Conservation (phyloP, 2,888 invertebrate genomes). For the Gibbula magus region DNA sequence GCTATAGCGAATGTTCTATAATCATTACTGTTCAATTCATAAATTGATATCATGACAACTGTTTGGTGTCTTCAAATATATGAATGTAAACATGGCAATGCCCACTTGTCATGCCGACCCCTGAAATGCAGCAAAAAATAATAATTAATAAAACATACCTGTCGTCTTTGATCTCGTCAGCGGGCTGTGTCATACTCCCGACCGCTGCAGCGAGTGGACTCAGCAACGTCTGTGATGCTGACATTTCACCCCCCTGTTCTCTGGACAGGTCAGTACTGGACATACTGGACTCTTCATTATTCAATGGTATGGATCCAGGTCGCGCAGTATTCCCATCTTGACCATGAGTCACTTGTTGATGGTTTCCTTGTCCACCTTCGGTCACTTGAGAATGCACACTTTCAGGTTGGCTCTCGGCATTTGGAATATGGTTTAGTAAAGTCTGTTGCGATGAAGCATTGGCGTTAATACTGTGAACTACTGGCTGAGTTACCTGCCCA, state of each 20-base stretch:
- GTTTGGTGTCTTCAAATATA: too few relatives aligned
- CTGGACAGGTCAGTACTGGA: background rate
- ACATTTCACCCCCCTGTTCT: background rate
- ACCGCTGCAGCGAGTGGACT: constrained; percentile 45
- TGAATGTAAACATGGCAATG: too few relatives aligned
- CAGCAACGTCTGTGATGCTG: constrained; percentile 12
- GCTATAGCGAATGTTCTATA: too few relatives aligned
- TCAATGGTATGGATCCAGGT: background rate
- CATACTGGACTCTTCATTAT: background rate
- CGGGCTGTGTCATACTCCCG: constrained; percentile 46
- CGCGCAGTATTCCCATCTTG: background rate
- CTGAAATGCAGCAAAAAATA: too few relatives aligned
- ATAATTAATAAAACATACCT: constrained; percentile 29
- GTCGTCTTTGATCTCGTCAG: constrained; percentile 44
- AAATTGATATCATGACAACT: too few relatives aligned
- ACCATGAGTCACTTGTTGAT: background rate
- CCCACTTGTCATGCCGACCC: too few relatives aligned
- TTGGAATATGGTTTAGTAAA: background rate
- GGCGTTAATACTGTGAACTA: constrained; percentile 1
- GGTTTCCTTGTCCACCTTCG: background rate
- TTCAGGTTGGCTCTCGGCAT: background rate
- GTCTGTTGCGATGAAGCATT: background rate
- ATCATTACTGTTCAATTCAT: too few relatives aligned
- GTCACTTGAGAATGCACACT: constrained; percentile 1
- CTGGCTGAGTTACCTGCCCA: background rate